Evolutionary conservation across 1,140 invertebrate species (phyloP), one percentile per base, ranked within the genome.

Genomic region (Zaprionus tsacasi): DNA sequence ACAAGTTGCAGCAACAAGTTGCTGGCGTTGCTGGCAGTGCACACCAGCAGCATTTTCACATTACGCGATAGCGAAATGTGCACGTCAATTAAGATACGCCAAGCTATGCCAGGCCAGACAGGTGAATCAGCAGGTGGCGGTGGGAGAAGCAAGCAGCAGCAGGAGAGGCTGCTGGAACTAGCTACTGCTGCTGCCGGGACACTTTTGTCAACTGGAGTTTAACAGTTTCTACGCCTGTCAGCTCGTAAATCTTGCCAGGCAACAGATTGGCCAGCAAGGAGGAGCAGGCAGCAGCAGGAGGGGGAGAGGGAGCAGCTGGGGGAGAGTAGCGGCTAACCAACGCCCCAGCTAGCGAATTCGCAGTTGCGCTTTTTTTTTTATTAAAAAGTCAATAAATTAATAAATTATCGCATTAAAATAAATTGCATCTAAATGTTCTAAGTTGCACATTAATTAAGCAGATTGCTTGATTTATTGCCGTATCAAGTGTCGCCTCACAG

Each of bases 391-490:
- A 91, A 92, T 92, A 92, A 92, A 92, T 92, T 92, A 91, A 92
- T 92, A 92, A 92, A 91, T 91, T 91, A 92, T 91, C 83, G 83
- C 75, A 91, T 91, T 91, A 91, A 91, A 91, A 91, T 91, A 91
- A 91, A 91, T 91, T 82, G 91, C 91, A 92, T 85, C 83, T 92
- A 92, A 91, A 92, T 90, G 91, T 92, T 91, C 91, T 91, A 91
- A 87, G 91, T 81, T 92, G 81, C 82, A 92, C 91, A 91, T 92
- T 92, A 92, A 92, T 91, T 92, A 92, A 92, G 82, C 76, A 92
- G 91, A 92, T 92, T 92, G 91, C 88, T 91, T 92, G 91, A 92
- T 92, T 92, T 92, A 92, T 92, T 89, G 90, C 78, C 91, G 80
- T 91, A 92, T 92, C 91, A 91, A 92, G 91, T 92, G 91, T 89